Evolutionary conservation across 2,113 vertebrate species (phyloP).

Genomic region (Accipiter virgatus): DNA sequence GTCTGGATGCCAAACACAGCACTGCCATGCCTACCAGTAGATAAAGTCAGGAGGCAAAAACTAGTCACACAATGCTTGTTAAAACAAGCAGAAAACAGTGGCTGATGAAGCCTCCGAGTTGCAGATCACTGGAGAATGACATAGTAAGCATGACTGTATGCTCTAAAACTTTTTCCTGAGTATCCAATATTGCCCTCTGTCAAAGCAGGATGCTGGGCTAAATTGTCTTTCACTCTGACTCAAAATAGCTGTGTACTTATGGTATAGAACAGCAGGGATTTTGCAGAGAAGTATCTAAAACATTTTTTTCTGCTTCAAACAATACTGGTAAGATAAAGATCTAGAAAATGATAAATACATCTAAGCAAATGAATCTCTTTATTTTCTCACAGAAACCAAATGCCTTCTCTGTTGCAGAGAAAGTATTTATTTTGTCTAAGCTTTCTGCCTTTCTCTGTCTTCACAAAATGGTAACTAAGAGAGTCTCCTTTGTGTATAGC

Average conservation of each 20-base stretch:
- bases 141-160: not conserved
- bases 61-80: rapidly evolving
- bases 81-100: not conserved
- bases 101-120: not conserved
- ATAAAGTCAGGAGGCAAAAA: not conserved
- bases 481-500: not conserved
- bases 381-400: not conserved
- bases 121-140: not conserved
- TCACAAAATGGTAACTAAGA: not conserved
- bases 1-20: not conserved
- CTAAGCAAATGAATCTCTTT: not conserved
- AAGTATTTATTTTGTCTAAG: not conserved
- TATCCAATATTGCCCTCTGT: not conserved
- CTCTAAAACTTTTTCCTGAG: not conserved
- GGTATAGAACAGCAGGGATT: not conserved
- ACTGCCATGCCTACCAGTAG: not conserved
- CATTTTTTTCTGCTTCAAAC: not conserved
- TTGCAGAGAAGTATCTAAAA: not conserved
- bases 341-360: not conserved
- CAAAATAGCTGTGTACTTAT: not conserved
- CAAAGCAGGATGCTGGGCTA: not conserved
- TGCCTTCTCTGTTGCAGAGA: not conserved
- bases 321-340: not conserved
- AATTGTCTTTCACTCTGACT: not conserved
- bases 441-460: not conserved